phyloP scores from a whole-genome alignment of 2,113 vertebrate genomes.

The Cavia porcellus region DNA sequence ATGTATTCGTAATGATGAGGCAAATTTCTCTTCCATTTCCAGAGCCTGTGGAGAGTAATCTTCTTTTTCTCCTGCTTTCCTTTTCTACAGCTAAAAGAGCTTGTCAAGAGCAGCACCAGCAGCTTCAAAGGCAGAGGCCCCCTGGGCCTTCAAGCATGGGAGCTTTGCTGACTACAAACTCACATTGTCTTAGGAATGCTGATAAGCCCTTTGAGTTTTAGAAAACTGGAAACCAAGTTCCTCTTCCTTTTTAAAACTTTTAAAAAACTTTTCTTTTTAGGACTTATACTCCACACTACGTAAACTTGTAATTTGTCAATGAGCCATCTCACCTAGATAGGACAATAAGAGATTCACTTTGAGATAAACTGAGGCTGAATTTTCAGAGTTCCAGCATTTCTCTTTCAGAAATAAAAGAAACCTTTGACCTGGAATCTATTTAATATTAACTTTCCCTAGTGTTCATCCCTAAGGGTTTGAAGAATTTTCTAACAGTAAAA shows the following conservation, averaged over 20 bases:
- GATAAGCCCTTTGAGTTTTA: slow-evolving; percentile 66
- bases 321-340: neutral
- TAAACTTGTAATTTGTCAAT: neutral
- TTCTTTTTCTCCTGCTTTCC: neutral
- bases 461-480: neutral
- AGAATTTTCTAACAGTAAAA: neutral
- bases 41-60: slow-evolving; percentile 2
- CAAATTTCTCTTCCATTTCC: neutral
- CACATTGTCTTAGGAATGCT: slow-evolving; percentile 71
- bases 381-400: neutral
- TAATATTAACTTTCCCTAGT: neutral
- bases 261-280: slow-evolving; percentile 6
- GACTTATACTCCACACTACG: neutral
- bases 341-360: neutral
- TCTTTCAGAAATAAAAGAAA: neutral
- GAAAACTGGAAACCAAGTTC: slow-evolving; percentile 46
- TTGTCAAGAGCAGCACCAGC: slow-evolving; percentile 53
- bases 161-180: neutral
- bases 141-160: neutral
- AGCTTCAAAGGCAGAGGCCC: slow-evolving; percentile 58
- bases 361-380: neutral
- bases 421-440: neutral
- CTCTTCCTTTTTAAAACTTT: slow-evolving; percentile 31
- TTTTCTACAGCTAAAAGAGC: slow-evolving; percentile 17
- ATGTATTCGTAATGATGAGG: neutral